These are phyloP conservation scores for Copidosoma aretas DNA, from an alignment of 2,888 invertebrate species.

Conservation along the genomic window DNA sequence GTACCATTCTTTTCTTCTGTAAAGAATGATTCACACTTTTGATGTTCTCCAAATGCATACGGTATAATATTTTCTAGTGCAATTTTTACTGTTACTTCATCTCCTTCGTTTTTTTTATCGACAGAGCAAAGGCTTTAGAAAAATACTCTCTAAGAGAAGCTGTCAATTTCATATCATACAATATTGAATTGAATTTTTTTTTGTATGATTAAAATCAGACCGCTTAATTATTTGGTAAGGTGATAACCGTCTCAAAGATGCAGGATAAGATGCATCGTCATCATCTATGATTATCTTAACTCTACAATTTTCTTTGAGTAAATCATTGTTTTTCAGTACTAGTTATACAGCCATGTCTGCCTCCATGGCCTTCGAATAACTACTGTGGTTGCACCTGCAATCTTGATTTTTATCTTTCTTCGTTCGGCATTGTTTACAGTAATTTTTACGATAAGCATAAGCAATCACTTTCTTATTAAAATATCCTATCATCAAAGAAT, in stretches of 20 bases:
- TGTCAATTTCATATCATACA: constrained; percentile 34
- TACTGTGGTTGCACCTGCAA: constrained; percentile 24
- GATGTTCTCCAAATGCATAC: constrained; percentile 33
- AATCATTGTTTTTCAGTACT: constrained; percentile 22
- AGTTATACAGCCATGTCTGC: constrained; percentile 31
- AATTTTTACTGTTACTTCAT: constrained; percentile 21
- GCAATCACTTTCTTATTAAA: constrained; percentile 20
- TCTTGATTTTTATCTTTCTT: constrained; percentile 16
- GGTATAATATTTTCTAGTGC: constrained; percentile 24
- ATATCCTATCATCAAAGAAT: constrained; percentile 12
- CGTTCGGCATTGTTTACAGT: constrained; percentile 14
- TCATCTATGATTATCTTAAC: constrained; percentile 32
- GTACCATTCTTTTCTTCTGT: constrained; percentile 12
- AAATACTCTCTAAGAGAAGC: constrained; percentile 33
- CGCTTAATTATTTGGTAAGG: constrained; percentile 37
- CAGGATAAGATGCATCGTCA: constrained; percentile 25
- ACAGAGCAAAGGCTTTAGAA: constrained; percentile 23
- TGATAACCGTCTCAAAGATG: constrained; percentile 18
- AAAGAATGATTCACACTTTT: constrained; percentile 30
- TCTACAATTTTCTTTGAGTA: constrained; percentile 14
- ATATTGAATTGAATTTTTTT: constrained; percentile 28
- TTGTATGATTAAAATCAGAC: constrained; percentile 33
- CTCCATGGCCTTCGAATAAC: constrained; percentile 27
- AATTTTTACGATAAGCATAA: constrained; percentile 17
- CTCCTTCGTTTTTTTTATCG: constrained; percentile 29